Evolutionary conservation across 2,888 invertebrate genomes (phyloP).

Genomic region (Cheilosia vernalis): DNA sequence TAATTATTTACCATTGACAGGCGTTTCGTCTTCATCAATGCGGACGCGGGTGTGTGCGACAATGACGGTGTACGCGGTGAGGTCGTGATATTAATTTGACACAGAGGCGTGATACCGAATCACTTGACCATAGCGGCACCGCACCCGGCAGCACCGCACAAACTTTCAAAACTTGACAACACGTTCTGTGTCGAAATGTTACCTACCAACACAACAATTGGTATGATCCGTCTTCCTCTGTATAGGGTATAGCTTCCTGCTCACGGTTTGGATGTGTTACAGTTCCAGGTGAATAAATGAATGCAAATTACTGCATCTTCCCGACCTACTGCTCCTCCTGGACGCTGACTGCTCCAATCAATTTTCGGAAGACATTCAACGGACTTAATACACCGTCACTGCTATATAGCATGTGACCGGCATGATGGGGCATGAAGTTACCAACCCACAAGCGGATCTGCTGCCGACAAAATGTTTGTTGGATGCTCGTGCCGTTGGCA

Average conservation of each 20-base stretch:
- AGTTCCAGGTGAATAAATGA: slow-evolving; percentile 71
- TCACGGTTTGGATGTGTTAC: slow-evolving; percentile 72
- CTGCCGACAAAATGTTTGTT: slow-evolving; percentile 69
- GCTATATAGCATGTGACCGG: slow-evolving; percentile 24
- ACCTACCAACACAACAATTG: slow-evolving; percentile 32
- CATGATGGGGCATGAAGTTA: slow-evolving; percentile 65
- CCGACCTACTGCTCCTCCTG: slow-evolving; percentile 52
- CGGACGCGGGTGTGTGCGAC: slow-evolving; percentile 42
- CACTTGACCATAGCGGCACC: slow-evolving; percentile 62
- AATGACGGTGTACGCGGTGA: slow-evolving; percentile 39
- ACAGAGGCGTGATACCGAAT: slow-evolving; percentile 73
- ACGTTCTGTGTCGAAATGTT: slow-evolving; percentile 31
- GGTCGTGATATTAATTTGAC: slow-evolving; percentile 75
- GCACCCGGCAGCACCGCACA: slow-evolving; percentile 18
- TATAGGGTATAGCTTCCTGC: slow-evolving; percentile 58
- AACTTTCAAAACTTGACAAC: slow-evolving; percentile 65
- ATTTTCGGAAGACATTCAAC: slow-evolving; percentile 73
- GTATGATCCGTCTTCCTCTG: slow-evolving; percentile 24
- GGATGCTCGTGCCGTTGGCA: slow-evolving; percentile 74
- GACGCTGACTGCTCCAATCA: slow-evolving; percentile 73
- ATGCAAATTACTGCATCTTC: slow-evolving; percentile 74
- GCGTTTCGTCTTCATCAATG: slow-evolving; percentile 73
- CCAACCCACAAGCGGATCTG: slow-evolving; percentile 64
- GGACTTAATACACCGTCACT: slow-evolving; percentile 62
- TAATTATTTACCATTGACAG: slow-evolving; percentile 71